Conservation (phyloP, 1,140 invertebrate species). For the Aradophagus sp. region DNA sequence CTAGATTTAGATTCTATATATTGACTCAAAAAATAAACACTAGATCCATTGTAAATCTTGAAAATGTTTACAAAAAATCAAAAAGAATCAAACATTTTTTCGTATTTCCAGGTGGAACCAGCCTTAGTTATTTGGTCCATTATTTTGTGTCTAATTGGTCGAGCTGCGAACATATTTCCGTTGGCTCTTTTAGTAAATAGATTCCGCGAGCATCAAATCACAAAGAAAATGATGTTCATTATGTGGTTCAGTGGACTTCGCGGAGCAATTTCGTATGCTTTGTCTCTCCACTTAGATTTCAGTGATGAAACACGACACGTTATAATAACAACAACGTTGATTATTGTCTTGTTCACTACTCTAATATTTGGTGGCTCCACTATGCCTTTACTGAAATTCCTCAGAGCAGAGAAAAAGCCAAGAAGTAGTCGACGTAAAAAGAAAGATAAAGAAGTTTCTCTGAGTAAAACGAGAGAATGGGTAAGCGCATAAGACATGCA, state of each 20-base stretch:
- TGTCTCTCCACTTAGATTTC: conserved; percentile 96
- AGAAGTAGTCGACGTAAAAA: conserved; percentile 79
- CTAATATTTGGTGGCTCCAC: conserved; percentile 96
- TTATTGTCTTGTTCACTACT: conserved; percentile 97
- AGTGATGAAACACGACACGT: conserved; percentile 95
- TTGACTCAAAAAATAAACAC: too few relatives aligned
- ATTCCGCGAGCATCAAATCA: conserved; percentile 98
- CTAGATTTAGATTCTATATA: too few relatives aligned
- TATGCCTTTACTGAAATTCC: conserved; percentile 94
- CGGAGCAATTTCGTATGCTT: conserved; percentile 97
- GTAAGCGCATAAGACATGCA: conserved; percentile 68
- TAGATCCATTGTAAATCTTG: too few relatives aligned
- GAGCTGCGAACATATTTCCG: conserved; percentile 98
- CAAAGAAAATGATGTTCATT: conserved; percentile 98
- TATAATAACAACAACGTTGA: conserved; percentile 97
- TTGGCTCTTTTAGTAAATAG: conserved; percentile 94
- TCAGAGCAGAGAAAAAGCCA: conserved; percentile 81
- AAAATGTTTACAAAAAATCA: too few relatives aligned
- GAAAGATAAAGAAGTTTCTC: conserved; percentile 88
- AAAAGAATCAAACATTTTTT: too few relatives aligned
- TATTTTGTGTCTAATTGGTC: conserved; percentile 91
- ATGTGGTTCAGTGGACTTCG: conserved; percentile 99
- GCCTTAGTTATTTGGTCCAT: conserved; percentile 95
- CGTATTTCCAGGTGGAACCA: conserved; percentile 77
- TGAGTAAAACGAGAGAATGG: conserved; percentile 98